Evolutionary conservation across 2,113 vertebrate species (phyloP), one percentile per base, ranked within the genome.

Genomic region (Sphyrna mokarran): DNA sequence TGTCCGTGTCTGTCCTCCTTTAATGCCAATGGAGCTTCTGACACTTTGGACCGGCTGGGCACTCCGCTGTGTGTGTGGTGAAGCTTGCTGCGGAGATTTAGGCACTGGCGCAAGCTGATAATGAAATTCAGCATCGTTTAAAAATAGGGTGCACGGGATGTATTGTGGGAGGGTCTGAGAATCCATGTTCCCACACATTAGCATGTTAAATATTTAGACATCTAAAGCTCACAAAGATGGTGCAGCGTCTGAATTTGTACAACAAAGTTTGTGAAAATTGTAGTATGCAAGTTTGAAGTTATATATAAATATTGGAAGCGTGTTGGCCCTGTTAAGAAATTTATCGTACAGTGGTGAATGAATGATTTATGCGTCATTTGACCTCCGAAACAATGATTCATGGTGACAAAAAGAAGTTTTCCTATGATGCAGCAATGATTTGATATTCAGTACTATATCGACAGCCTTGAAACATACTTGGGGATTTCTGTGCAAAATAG

Each of bases 201-300:
- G 93, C 93, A 95, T 95, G 93, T 48, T 95, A 95, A 54, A 37
- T 54, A 54, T 72, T 70, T 22, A 72, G 69, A 54, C 87, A 11
- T 26, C 94, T 95, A 43, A 22, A 6, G 3, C 69, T 95, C 26
- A 29, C 68, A 48, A 33, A 54, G 40, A 33, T 76, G 58, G 58
- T 66, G 94, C 37, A 76, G 43, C 23, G n/a, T 70, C 43, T 72
- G 69, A 69, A 95, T 33, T 54, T 72, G 68, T 70, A 70, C 29
- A 95, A 33, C 26, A 43, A 54, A 95, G 26, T 70, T 48, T 72
- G 94, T 95, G 68, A 54, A 95, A 72, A 95, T 95, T 95, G 43
- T 95, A 26, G 29, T 70, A 76, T 72, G 37, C 37, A 54, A 48
- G n/a, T 43, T 72, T 70, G 68, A 95, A 95, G 26, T 43, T 76